Evolutionary conservation across 2,113 vertebrate genomes (phyloP), one percentile per base, ranked within the genome.

Genomic region (Nibea albiflora): DNA sequence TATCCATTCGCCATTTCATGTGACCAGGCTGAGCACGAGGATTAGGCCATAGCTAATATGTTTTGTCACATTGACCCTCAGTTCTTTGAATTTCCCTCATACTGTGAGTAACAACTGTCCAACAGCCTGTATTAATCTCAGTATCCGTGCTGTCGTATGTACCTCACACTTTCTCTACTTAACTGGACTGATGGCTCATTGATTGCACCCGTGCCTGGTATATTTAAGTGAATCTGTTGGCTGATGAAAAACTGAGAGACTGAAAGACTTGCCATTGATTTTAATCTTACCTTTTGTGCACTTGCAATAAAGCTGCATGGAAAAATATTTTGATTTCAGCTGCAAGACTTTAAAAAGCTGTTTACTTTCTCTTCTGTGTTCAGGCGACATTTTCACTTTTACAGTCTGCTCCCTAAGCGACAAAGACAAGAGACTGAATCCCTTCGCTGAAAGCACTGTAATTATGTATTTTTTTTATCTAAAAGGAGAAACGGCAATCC

Each of bases 211-310:
- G 44, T 67, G 24, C 24, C 8, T 62, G 58, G 26, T 72, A 16
- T 77, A 44, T 77, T 73, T 78, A 70, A 63, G 24, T 42, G 57
- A 56, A 81, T 76, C 62, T 3, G 16, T 71, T 67, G 20, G 53
- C 68, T 80, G 72, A 78, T 74, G 76, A 83, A 47, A 75, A 84
- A 79, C 44, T 7, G 22, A 68, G 31, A 19, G 8, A 61, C 73
- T 68, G 60, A 83, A 67, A 78, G 22, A 10, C 63, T 76, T 63
- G 47, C 20, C 73, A 76, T 86, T 84, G 80, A 88, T 88, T 90
- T 66, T 5, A 80, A 67, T 88, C 75, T 63, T 42, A 64, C 17
- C 24, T 75, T 84, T 39, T 72, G 44, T 76, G 28, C 39, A 5
- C 22, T 39, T 54, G 44, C 47, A 77, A 42, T 68, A 73, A 83